Evolutionary conservation across 2,113 vertebrate species (phyloP), one percentile per base, ranked within the genome.

Genomic region (Ailuropoda melanoleuca): DNA sequence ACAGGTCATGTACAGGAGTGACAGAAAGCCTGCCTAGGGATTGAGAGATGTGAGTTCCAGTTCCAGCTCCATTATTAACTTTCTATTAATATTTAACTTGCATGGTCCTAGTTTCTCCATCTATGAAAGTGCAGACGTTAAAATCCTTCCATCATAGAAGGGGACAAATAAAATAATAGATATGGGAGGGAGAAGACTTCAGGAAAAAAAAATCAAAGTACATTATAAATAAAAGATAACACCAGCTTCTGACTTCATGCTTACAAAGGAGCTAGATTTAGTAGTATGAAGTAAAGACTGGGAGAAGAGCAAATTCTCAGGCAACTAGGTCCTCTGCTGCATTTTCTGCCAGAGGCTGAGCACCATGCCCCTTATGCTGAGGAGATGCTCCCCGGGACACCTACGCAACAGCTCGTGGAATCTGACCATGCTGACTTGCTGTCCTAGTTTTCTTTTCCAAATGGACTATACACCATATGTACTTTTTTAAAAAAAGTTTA

Each of bases 211-310:
- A 75, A 70, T 84, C 12, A 17, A 60, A 87, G 23, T 77, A 68
- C 13, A 92, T 87, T 68, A 77, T 39, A 87, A 81, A 75, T 90
- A 85, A 97, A 88, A 90, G n/a, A 80, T 48, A 88, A 88, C 62
- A 62, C 17, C 55, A 78, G 55, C 18, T 94, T 88, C 46, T 94
- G 9, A 94, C 72, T 75, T 91, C 74, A 78, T 18, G n/a, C 37
- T 37, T 18, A n/a, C 23, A 68, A 95, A 83, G 43, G 6, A 91
- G 21, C 24, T 62, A 19, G 53, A 60, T 46, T 81, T 87, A 83
- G 19, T 14, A 23, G 17, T 70, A 82, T 66, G 29, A 93, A 93
- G 90, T 1, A 86, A 70, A 81, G 82, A 55, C 12, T 58, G 2
- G 26, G 24, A 85, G 48, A 60, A 62, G 85, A 72, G 43, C 34